Base-by-base conservation (phyloP, 2,113 vertebrate genomes). In the Heloderma charlesbogerti region DNA sequence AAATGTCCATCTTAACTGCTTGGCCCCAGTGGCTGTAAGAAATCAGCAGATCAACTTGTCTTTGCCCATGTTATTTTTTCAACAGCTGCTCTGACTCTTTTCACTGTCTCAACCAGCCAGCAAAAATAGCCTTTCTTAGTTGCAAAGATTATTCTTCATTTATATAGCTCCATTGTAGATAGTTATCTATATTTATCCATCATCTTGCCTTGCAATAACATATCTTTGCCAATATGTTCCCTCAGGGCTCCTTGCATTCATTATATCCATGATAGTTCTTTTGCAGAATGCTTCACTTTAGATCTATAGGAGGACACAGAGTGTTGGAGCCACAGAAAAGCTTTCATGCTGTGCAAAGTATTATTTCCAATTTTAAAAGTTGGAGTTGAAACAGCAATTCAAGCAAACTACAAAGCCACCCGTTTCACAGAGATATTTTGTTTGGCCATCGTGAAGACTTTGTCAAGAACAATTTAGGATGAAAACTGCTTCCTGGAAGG, bases 241-340 rank as follows among this genome's bases (percentile, higher is more conserved):
- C 15, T 37, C 29, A 40, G 69, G 48, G 71, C 67, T 40, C 86
- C 43, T 74, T 81, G 80, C 31, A 66, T 83, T 83, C 71, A 84
- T 84, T 88, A 80, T 51, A 51, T 69, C 66, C 22, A 31, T 7
- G 40, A 90, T 74, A 67, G 54, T 16, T 54, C 67, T 89, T 91
- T 86, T 78, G 8, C 69, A 74, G 40, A 84, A 37, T 5, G 1
- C 63, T 92, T 89, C 51, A 37, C 69, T 78, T 92, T 43, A 0
- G 1, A 29, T 75, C 74, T 34, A 48, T 31, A 71, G n/a, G 66
- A 48, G 84, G 37, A 51, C 57, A 25, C 43, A 87, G 75, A 91
- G 37, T n/a, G 78, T 12, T 88, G 71, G 31, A 86, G 43, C 40
- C 48, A 63, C 45, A 91, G 89, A 71, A 93, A 93, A 79, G 89